These are phyloP conservation scores for Semaprochilodus insignis DNA, from an alignment of 2,797 vertebrate genomes.

Conservation along the genomic window DNA sequence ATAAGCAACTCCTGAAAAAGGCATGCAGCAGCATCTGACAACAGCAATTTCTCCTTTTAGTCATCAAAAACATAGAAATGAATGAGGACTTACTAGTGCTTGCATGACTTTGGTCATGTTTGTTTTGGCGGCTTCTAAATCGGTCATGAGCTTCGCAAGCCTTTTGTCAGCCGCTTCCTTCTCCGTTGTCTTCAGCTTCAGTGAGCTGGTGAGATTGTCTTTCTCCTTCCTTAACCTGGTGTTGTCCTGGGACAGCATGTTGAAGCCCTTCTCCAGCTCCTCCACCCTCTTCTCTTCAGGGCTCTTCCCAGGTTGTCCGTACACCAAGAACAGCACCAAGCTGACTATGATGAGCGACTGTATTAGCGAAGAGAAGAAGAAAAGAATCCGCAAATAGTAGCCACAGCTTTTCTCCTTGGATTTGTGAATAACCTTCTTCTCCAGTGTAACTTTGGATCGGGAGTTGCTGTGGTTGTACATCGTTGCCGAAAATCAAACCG, in stretches of 20 bases:
- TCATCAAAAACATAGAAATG: neutral
- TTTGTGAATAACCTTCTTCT: conserved; percentile 69
- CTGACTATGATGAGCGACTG: conserved; percentile 86
- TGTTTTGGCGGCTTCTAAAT: conserved; percentile 67
- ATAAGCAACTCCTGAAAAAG: neutral
- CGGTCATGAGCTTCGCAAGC: conserved; percentile 61
- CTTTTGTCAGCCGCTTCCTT: conserved; percentile 64
- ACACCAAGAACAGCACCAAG: conserved; percentile 86
- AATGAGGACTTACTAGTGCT: conserved; percentile 67
- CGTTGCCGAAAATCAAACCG: conserved; percentile 50
- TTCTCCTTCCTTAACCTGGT: conserved; percentile 69
- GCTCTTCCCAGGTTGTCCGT: conserved; percentile 81
- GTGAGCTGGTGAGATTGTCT: conserved; percentile 72
- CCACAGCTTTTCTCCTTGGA: conserved; percentile 73
- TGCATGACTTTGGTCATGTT: conserved; percentile 1
- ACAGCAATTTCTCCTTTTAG: too few relatives aligned
- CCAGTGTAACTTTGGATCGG: conserved; percentile 75
- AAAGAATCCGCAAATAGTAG: conserved; percentile 82
- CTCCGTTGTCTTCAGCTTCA: conserved; percentile 75
- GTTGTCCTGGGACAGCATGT: conserved; percentile 70
- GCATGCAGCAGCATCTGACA: neutral
- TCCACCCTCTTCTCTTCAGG: conserved; percentile 80
- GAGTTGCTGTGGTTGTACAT: conserved; percentile 82
- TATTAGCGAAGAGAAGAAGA: conserved; percentile 84
- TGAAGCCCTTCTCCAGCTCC: conserved; percentile 76